Conservation (phyloP, 2,113 vertebrate species). For the Dolichallabes microphthalmus region DNA sequence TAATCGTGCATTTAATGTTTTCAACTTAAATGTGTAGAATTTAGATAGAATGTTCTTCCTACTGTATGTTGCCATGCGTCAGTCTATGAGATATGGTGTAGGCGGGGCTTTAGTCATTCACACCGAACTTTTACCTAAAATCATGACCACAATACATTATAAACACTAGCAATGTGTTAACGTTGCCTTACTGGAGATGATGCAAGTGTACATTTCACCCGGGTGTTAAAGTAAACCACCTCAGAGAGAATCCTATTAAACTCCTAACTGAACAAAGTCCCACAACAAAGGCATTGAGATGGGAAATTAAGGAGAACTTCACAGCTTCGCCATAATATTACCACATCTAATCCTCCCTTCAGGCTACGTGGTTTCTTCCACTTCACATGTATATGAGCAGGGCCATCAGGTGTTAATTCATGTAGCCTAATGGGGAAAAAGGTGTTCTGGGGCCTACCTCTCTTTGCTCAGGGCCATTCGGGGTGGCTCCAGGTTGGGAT, state of each 20-base stretch:
- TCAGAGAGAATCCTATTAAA: conserved; percentile 23
- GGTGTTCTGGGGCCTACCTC: conserved; percentile 73
- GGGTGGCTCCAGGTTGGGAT: conserved; percentile 96
- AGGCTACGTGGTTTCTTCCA: conserved; percentile 36
- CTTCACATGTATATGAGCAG: conserved; percentile 42
- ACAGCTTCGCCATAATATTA: conserved; percentile 43
- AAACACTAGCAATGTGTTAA: not conserved
- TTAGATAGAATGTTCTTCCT: not conserved
- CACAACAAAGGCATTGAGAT: conserved; percentile 35
- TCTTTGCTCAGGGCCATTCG: conserved; percentile 94
- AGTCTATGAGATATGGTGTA: not conserved
- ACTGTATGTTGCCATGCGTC: not conserved
- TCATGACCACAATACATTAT: not conserved
- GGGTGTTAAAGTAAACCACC: conserved; percentile 5
- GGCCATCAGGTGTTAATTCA: conserved; percentile 47
- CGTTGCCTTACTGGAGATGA: not conserved
- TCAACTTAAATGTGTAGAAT: not conserved
- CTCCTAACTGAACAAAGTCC: conserved; percentile 20
- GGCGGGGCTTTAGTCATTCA: not conserved
- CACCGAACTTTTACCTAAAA: not conserved
- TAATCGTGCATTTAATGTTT: too few relatives aligned
- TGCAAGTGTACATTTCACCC: not conserved
- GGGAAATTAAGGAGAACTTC: conserved; percentile 19
- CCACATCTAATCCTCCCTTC: conserved; percentile 24
- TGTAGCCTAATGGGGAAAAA: conserved; percentile 32